phyloP scores from a whole-genome alignment of 2,888 invertebrate genomes.

The Galerucella calmariensis region DNA sequence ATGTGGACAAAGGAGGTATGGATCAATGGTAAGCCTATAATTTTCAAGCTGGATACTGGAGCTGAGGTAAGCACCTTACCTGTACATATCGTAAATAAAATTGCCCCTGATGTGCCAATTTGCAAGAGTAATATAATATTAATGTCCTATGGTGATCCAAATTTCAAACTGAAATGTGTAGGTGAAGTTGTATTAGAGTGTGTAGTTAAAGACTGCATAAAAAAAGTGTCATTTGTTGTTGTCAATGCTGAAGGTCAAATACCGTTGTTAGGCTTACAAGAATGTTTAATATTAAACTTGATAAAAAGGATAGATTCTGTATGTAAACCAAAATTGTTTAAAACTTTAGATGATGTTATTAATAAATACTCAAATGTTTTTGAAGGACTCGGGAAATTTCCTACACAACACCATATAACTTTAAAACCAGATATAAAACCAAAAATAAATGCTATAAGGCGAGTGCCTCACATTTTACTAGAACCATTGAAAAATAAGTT shows the following conservation, averaged over 20 bases:
- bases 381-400: constrained; percentile 41
- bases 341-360: constrained; percentile 10
- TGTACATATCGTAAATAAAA: constrained; percentile 22
- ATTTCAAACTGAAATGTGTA: constrained; percentile 27
- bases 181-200: constrained; percentile 21
- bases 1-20: constrained; percentile 34
- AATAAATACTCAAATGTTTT: too few species aligned
- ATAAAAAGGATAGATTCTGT: constrained; percentile 27
- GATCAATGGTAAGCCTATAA: constrained; percentile 30
- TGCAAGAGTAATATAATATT: constrained; percentile 29
- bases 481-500: constrained; percentile 31
- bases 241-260: constrained; percentile 21
- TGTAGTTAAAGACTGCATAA: constrained; percentile 6
- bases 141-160: constrained; percentile 33
- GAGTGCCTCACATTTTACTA: constrained; percentile 19
- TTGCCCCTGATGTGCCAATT: constrained; percentile 10
- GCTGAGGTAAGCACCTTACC: constrained; percentile 41
- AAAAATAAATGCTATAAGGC: constrained; percentile 20
- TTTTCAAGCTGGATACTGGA: constrained; percentile 40
- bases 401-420: constrained; percentile 41
- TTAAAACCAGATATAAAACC: constrained; percentile 38
- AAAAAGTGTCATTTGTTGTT: constrained; percentile 23
- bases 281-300: constrained; percentile 30
- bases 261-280: constrained; percentile 30
- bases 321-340: background rate